Conservation (phyloP, 2,113 vertebrate species). For the Dipodomys merriami region DNA sequence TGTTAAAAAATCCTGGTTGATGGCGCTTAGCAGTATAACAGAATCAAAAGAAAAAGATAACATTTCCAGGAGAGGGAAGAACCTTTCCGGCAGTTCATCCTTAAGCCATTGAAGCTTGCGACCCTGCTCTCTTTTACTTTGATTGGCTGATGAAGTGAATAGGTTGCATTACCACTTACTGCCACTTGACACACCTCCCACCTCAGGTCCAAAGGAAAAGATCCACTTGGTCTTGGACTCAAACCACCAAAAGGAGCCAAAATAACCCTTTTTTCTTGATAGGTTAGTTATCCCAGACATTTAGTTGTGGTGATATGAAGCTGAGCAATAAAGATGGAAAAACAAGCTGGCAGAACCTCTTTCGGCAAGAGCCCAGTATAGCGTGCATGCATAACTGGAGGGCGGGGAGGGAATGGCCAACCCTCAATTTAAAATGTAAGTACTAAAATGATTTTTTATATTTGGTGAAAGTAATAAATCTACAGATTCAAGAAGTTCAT, state of each 20-base stretch:
- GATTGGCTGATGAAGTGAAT: neutral
- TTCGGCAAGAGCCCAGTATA: neutral
- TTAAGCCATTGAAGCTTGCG: neutral
- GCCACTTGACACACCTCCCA: too few relatives aligned
- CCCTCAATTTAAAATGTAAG: neutral
- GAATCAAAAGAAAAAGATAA: neutral
- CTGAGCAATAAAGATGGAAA: neutral
- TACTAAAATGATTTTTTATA: neutral
- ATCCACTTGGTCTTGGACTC: neutral
- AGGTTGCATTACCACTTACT: neutral
- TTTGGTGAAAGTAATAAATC: neutral
- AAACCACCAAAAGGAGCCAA: neutral
- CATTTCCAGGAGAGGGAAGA: neutral
- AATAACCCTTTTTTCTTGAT: neutral
- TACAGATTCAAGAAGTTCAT: neutral
- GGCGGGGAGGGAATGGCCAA: too few relatives aligned
- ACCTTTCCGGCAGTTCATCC: too few relatives aligned
- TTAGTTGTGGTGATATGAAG: neutral
- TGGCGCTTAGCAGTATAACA: neutral
- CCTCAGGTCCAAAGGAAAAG: neutral
- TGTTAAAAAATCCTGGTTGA: neutral
- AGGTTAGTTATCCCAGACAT: neutral
- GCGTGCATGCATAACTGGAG: neutral
- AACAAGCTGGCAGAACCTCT: neutral
- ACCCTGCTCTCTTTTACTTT: neutral